phyloP scores from a whole-genome alignment of 2,888 invertebrate species.

The Lithosia quadra region DNA sequence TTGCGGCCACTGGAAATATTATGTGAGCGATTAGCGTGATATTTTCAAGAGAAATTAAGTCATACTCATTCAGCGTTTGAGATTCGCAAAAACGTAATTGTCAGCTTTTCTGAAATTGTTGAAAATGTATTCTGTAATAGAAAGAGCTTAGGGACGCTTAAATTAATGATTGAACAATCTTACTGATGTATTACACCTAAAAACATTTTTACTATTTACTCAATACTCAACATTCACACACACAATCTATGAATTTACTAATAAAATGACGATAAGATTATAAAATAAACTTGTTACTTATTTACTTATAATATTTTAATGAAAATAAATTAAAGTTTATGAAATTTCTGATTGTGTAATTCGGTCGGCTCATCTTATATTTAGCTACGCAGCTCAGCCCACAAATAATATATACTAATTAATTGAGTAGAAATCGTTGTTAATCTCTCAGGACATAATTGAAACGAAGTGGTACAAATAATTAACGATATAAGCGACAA shows the following conservation, averaged over 20 bases:
- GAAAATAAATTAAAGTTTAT: constrained; percentile 12
- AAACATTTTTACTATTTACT: neutral
- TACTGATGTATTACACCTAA: constrained; percentile 19
- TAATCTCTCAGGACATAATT: constrained; percentile 46
- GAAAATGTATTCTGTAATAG: constrained; percentile 35
- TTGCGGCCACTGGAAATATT: constrained; percentile 59
- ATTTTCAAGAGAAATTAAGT: constrained; percentile 46
- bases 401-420: constrained; percentile 30
- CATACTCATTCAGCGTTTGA: constrained; percentile 46
- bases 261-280: neutral
- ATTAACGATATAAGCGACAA: constrained; percentile 53
- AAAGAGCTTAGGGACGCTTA: constrained; percentile 45
- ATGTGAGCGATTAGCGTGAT: constrained; percentile 46
- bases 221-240: neutral
- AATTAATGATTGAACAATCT: constrained; percentile 34
- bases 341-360: constrained; percentile 5
- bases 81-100: constrained; percentile 46
- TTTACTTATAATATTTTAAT: neutral
- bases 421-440: constrained; percentile 42
- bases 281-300: neutral
- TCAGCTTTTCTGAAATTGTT: constrained; percentile 39
- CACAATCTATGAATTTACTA: no score
- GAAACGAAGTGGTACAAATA: constrained; percentile 49
- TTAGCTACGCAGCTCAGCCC: constrained; percentile 7
- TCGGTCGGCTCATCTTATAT: constrained; percentile 18